A percentile compares a stretch with the other conserved stretches of the same genome.
Evolutionary conservation across 2,797 vertebrate species (phyloP).

Genomic region (Premnoplex brunnescens): DNA sequence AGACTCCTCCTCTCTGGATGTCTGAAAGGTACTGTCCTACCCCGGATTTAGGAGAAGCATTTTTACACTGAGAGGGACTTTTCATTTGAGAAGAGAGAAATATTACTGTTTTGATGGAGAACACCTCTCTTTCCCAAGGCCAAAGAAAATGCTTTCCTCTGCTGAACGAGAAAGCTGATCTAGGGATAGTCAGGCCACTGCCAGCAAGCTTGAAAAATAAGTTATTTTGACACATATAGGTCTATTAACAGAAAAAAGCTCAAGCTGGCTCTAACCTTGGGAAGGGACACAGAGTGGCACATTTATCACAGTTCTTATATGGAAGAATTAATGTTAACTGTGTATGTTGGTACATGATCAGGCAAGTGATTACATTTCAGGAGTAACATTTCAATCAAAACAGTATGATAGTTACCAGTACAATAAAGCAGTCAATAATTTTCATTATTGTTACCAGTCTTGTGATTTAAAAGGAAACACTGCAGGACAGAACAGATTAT

Average conservation of each 20-base stretch:
- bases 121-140: background rate
- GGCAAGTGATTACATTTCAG: background rate
- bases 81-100: background rate
- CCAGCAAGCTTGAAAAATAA: background rate
- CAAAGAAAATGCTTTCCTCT: background rate
- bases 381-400: background rate
- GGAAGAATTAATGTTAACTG: background rate
- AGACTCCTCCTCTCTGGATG: background rate
- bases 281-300: background rate
- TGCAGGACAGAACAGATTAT: background rate
- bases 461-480: background rate
- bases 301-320: background rate
- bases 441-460: background rate
- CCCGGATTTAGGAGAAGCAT: background rate
- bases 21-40: background rate
- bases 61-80: background rate
- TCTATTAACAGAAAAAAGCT: background rate
- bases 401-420: background rate
- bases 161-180: background rate
- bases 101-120: background rate
- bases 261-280: background rate
- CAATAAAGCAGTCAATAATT: background rate
- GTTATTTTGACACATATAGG: background rate
- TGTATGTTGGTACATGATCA: accelerated
- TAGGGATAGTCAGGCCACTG: background rate